Conservation (phyloP, 2,797 vertebrate species). For the Takifugu rubripes region DNA sequence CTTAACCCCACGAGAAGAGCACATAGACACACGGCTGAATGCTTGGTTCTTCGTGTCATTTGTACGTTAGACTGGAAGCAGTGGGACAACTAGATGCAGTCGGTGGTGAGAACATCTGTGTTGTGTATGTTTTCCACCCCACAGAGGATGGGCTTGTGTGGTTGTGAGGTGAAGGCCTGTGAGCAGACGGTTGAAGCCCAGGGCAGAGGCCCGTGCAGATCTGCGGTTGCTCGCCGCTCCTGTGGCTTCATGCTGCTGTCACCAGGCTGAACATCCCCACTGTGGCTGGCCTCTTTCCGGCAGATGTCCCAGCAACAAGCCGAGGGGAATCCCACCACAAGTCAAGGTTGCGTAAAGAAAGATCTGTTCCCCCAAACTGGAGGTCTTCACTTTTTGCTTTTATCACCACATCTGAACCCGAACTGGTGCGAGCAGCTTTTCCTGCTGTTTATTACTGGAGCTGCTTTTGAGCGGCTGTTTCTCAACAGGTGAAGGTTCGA, state of each 20-base stretch:
- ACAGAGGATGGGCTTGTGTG: neutral
- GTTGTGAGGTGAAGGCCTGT: slow-evolving; percentile 8
- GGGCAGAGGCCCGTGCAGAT: slow-evolving; percentile 40
- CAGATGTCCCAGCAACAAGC: slow-evolving; percentile 86
- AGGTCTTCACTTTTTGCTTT: slow-evolving; percentile 42
- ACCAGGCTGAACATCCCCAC: slow-evolving; percentile 81
- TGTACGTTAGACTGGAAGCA: no score
- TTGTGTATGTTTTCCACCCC: no score
- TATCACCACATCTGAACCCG: neutral
- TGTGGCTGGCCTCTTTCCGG: slow-evolving; percentile 89
- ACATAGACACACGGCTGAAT: no score
- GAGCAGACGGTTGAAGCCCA: slow-evolving; percentile 66
- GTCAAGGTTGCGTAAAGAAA: slow-evolving; percentile 82
- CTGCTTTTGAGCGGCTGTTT: slow-evolving; percentile 16
- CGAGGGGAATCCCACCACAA: slow-evolving; percentile 83
- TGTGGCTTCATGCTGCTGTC: slow-evolving; percentile 83
- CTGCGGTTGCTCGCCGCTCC: slow-evolving; percentile 66
- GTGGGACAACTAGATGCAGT: no score
- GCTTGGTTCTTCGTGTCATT: no score
- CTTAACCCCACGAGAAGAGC: no score
- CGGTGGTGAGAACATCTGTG: no score
- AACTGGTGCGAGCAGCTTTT: neutral
- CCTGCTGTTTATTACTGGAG: slow-evolving; percentile 2
- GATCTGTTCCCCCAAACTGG: slow-evolving; percentile 56
- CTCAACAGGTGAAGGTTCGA: slow-evolving; percentile 16